Evolutionary conservation across 2,888 invertebrate genomes (phyloP), one percentile per base, ranked within the genome.

Genomic region (Griposia aprilina): DNA sequence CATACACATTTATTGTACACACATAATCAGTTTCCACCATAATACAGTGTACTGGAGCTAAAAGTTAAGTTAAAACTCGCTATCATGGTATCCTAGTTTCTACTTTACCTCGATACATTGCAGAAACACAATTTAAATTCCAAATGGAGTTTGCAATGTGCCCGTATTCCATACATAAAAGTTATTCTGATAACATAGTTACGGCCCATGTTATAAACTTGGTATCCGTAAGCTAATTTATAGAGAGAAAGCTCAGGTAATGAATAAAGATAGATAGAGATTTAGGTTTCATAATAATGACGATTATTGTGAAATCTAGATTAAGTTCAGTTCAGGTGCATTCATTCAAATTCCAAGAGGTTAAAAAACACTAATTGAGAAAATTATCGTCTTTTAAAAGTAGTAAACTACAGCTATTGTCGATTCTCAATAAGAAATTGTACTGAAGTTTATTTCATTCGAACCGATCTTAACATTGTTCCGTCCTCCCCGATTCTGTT

Each of bases 61-160:
- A 74, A 73, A 82, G 83, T 73, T 62, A 67, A 65, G 83, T 77
- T 74, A 63, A 50, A 62, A 74, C 59, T 68, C 26, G 45, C 63
- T 69, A 57, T 41, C 71, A 36, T 59, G 41, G 70, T 30, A 67
- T 77, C 41, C 77, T 63, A 74, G 77, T 83, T 85, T 74, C 55
- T 45, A 77, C 70, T 68, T 67, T 41, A 76, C 63, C 52, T 70
- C 65, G 36, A 83, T 83, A 83, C 86, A 85, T 77, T 82, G 71
- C 50, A 50, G 76, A 70, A 81, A 83, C 77, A 74, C 86, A 81
- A 85, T 83, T 83, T 85, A 85, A 83, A 85, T 82, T 83, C 77
- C 45, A 55, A 77, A 85, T 81, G 55, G 74, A 82, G 86, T 83
- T 82, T 59, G 77, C 71, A 45, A 30, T 78, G 74, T 82, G 52